Evolutionary conservation across 2,888 invertebrate genomes (phyloP).

Genomic region (Amaurobius ferox): DNA sequence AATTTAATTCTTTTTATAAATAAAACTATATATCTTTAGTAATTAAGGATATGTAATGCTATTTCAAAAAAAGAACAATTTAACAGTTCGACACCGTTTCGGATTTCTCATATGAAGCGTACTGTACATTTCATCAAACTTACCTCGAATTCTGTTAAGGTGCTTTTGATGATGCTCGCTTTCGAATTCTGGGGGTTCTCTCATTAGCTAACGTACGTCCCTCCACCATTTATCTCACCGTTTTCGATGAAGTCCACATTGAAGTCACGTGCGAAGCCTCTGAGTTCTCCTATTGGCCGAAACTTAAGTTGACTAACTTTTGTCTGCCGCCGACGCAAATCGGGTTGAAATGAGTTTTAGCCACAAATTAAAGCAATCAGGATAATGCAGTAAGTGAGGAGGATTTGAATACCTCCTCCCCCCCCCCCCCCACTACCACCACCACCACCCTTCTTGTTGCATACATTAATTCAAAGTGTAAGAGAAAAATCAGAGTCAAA

Average conservation of each 20-base stretch:
- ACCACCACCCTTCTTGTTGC: too few relatives aligned
- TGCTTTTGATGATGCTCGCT: not conserved
- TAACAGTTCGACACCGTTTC: too few relatives aligned
- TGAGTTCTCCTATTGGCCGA: slow-evolving; percentile 32
- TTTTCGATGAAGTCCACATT: slow-evolving; percentile 24
- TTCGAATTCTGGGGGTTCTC: slow-evolving; percentile 22
- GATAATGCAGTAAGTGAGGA: not conserved
- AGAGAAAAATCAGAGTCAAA: too few relatives aligned
- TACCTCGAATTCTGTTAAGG: not conserved
- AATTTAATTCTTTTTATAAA: too few relatives aligned
- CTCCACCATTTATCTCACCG: slow-evolving; percentile 52
- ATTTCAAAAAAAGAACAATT: too few relatives aligned
- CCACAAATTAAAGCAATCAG: not conserved
- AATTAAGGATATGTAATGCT: too few relatives aligned
- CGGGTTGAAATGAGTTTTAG: not conserved
- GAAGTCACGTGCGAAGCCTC: slow-evolving; percentile 42
- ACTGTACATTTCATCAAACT: too few relatives aligned
- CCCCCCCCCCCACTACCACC: too few relatives aligned
- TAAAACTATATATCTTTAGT: too few relatives aligned
- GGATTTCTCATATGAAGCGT: too few relatives aligned
- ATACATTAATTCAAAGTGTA: too few relatives aligned
- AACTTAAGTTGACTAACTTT: slow-evolving; percentile 38
- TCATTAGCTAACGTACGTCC: slow-evolving; percentile 4
- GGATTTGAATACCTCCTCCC: not conserved
- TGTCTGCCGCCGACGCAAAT: slow-evolving; percentile 16